Percentiles rank a stretch among this genome's conserved stretches.
These are phyloP conservation scores for Homarus gammarus DNA, from an alignment of 2,888 invertebrate species.

Conservation along the genomic window DNA sequence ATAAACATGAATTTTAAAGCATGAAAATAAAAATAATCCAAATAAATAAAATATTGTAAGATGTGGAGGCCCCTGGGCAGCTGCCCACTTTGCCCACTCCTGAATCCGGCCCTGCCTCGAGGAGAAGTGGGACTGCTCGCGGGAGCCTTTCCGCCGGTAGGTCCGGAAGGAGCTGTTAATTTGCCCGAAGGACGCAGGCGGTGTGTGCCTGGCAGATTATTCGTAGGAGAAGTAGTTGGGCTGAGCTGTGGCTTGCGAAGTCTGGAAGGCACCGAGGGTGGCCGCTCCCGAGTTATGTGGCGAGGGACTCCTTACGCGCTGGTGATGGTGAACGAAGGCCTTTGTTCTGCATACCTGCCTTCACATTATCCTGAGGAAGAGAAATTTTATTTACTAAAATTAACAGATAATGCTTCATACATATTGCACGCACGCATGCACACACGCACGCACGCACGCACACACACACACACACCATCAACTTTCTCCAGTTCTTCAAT, in stretches of 20 bases:
- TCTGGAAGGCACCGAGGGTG: slow-evolving; percentile 72
- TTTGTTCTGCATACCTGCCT: slow-evolving; percentile 25
- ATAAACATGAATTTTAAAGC: too few species aligned
- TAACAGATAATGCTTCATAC: too few species aligned
- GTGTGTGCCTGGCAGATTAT: slow-evolving; percentile 62
- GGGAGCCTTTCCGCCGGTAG: slow-evolving; percentile 40
- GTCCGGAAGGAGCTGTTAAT: slow-evolving; percentile 34
- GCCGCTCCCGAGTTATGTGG: slow-evolving; percentile 60
- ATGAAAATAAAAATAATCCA: too few species aligned
- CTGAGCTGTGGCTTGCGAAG: slow-evolving; percentile 65
- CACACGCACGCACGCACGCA: too few species aligned
- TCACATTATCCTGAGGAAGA: slow-evolving; percentile 50
- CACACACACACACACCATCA: too few species aligned
- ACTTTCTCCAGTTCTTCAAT: too few species aligned
- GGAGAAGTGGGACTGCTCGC: slow-evolving; percentile 39
- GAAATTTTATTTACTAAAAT: background rate
- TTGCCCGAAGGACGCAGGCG: slow-evolving; percentile 56
- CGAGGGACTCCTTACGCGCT: slow-evolving; percentile 60
- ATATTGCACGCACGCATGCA: too few species aligned
- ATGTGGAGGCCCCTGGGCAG: too few species aligned
- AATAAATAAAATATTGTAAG: too few species aligned
- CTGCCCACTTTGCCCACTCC: too few species aligned
- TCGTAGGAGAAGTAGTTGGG: slow-evolving; percentile 58
- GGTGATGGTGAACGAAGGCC: slow-evolving; percentile 67
- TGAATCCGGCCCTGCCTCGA: too few species aligned